Conservation (phyloP, 2,797 vertebrate species). For the Rhinophrynus dorsalis region DNA sequence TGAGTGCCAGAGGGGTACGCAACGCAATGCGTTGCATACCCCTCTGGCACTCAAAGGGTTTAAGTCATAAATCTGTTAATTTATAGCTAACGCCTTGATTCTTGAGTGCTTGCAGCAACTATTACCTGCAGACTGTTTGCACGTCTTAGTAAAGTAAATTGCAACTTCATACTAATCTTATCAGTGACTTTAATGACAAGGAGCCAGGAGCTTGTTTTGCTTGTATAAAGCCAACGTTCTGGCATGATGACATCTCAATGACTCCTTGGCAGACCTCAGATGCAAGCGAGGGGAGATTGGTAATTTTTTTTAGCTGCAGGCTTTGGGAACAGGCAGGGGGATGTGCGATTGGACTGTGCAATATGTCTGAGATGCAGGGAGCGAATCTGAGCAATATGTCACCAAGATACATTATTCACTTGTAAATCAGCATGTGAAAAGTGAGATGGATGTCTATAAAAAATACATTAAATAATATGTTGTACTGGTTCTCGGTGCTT, state of each 20-base stretch:
- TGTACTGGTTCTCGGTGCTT: too few relatives aligned
- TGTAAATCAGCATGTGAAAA: too few relatives aligned
- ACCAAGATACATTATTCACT: background rate
- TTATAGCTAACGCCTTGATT: too few relatives aligned
- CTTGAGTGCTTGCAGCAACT: too few relatives aligned
- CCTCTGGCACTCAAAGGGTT: too few relatives aligned
- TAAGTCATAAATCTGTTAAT: too few relatives aligned
- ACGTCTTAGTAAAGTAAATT: constrained; percentile 16
- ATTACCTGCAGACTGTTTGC: background rate
- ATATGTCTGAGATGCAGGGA: background rate
- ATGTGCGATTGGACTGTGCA: background rate
- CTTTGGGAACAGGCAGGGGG: background rate
- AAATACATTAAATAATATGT: too few relatives aligned
- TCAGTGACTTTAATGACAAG: constrained; percentile 9
- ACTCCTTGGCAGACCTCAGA: background rate
- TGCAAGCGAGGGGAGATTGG: background rate
- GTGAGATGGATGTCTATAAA: too few relatives aligned
- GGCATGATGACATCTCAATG: background rate
- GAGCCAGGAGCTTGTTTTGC: background rate
- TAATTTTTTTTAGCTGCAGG: background rate
- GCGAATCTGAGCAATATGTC: background rate
- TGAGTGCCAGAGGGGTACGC: too few relatives aligned
- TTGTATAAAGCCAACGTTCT: background rate
- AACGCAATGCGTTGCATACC: too few relatives aligned
- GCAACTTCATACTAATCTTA: constrained; percentile 20